phyloP scores from a whole-genome alignment of 2,888 invertebrate genomes.

The Drosophila hawaiiensis region DNA sequence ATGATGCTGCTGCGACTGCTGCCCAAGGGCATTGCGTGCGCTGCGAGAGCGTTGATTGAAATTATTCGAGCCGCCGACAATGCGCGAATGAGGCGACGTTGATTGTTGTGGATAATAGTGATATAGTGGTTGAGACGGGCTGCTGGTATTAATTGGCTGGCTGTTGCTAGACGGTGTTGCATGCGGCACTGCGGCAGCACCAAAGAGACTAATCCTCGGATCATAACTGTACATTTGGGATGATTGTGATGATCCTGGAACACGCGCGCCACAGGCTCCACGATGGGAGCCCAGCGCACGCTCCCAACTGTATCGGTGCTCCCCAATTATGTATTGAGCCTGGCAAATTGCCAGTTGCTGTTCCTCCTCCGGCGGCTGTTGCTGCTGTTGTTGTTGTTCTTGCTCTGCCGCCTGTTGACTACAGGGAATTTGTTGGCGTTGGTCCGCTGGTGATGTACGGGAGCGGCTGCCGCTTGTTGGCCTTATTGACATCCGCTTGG shows the following conservation, averaged over 20 bases:
- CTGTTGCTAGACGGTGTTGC: slow-evolving; percentile 23
- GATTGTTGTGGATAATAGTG: slow-evolving; percentile 22
- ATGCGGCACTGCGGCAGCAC: slow-evolving; percentile 25
- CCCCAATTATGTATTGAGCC: slow-evolving; percentile 50
- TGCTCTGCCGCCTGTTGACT: slow-evolving; percentile 36
- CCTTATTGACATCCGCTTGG: slow-evolving; percentile 63
- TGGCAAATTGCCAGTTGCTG: slow-evolving; percentile 27
- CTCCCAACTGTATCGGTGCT: slow-evolving; percentile 59
- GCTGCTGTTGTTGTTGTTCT: slow-evolving; percentile 34
- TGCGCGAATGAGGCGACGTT: slow-evolving; percentile 28
- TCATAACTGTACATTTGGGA: slow-evolving; percentile 47
- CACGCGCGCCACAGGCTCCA: slow-evolving; percentile 49
- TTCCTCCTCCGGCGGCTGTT: slow-evolving; percentile 18
- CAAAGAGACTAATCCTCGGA: slow-evolving; percentile 39
- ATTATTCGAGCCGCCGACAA: slow-evolving; percentile 66
- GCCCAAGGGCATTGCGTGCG: slow-evolving; percentile 38
- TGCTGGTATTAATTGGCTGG: slow-evolving; percentile 55
- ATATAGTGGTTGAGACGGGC: slow-evolving; percentile 18
- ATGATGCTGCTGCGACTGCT: slow-evolving; percentile 24
- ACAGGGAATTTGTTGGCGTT: slow-evolving; percentile 27
- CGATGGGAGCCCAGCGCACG: slow-evolving; percentile 51
- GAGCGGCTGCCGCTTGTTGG: slow-evolving; percentile 61
- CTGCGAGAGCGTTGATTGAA: slow-evolving; percentile 50
- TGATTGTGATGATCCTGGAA: slow-evolving; percentile 35
- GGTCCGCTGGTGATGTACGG: slow-evolving; percentile 48